Evolutionary conservation across 2,888 invertebrate genomes (phyloP), one percentile per base, ranked within the genome.

Genomic region (Ophion slaviceki): DNA sequence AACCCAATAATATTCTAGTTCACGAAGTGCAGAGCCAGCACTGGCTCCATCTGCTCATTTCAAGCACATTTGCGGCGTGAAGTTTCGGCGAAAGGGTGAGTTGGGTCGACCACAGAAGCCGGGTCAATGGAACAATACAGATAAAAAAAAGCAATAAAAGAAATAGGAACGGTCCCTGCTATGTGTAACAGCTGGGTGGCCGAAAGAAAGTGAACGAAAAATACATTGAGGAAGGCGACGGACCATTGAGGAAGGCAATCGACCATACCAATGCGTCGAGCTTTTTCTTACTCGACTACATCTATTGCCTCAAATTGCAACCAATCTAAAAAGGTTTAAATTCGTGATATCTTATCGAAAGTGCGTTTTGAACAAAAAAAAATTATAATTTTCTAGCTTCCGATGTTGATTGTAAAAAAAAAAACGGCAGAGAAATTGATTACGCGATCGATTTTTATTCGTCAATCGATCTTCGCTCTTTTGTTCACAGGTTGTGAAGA

Each of bases 401-500:
- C 3, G n/a, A 47, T 71, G 24, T 20, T 71, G 40, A 70, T 11
- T 70, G 17, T 24, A 20, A 78, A 3, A 14, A 57, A 28, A 28
- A 53, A 40, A 1, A 40, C 40, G 8, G 40, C 40, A 40, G 40
- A 40, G 40, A 8, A 59, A 64, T 40, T 14, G 28, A 53, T 5
- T 36, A 57, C 14, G 61, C 59, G 5, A 6, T 40, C 20, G 40
- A 57, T 40, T 20, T 8, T 24, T 40, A 47, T n/a, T 47, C 5
- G 59, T 67, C 17, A 24, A 17, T 68, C 47, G 20, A 3, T 20
- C 5, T 71, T 40, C 40, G 40, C 8, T 80, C 20, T 75, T 81
- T 57, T 36, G 20, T 28, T 40, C 75, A 32, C 95, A 97, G 97
- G 97, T 98, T 61, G 98, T 98, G 77, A 97, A 97, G 91, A 97